These are phyloP conservation scores for Oopsacas minuta DNA, from an alignment of 37 sponge, comb jelly and placozoan species.

Conservation along the genomic window DNA sequence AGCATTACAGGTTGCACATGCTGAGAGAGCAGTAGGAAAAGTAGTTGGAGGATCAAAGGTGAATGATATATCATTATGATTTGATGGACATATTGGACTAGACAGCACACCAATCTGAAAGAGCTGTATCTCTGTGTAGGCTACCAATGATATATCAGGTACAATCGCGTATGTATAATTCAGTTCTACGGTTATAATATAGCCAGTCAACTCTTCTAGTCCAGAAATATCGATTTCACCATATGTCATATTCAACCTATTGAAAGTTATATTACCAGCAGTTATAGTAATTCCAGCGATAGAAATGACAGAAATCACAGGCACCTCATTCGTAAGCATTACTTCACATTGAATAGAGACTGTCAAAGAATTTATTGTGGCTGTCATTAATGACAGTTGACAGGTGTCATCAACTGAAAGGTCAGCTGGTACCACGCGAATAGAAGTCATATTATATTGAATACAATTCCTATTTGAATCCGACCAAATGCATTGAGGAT, in stretches of 20 bases:
- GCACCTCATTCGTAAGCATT: not conserved
- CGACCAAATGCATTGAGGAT: not conserved
- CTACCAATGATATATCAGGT: not conserved
- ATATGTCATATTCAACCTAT: not conserved
- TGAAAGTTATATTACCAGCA: not conserved
- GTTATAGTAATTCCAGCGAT: not conserved
- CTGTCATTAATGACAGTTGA: not conserved
- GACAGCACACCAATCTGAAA: not conserved
- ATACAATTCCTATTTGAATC: not conserved
- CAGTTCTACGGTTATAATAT: not conserved
- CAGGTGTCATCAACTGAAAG: constrained; percentile 3
- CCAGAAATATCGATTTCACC: not conserved
- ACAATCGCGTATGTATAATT: not conserved
- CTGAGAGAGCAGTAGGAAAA: not conserved
- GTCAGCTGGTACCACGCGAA: not conserved
- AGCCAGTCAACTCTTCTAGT: not conserved
- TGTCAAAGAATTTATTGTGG: not conserved
- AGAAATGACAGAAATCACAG: not conserved
- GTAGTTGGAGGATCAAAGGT: not conserved
- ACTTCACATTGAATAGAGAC: not conserved
- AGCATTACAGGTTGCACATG: not conserved
- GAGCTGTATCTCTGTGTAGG: not conserved
- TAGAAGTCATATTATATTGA: not conserved
- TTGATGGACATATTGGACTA: not conserved
- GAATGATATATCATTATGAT: not conserved